These are phyloP conservation scores for Pseudopodoces humilis DNA, from an alignment of 2,113 vertebrate genomes.

Conservation along the genomic window DNA sequence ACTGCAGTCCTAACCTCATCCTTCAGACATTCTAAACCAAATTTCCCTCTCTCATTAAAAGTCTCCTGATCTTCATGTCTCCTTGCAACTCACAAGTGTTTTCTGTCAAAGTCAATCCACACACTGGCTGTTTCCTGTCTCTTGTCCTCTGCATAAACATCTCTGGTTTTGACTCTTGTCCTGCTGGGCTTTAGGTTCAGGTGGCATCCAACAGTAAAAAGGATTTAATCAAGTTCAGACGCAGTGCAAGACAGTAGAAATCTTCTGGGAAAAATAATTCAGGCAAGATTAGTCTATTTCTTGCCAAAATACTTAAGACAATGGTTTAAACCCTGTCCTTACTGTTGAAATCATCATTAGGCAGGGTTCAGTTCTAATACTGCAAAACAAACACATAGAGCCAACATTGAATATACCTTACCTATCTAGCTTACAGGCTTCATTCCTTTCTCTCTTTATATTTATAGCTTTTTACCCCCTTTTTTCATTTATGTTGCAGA, in stretches of 20 bases:
- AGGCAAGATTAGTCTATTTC: neutral
- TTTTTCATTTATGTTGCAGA: neutral
- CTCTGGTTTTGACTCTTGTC: neutral
- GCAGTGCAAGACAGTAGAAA: neutral
- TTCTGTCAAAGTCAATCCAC: neutral
- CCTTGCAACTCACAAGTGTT: neutral
- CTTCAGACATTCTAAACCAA: neutral
- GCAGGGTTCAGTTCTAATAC: neutral
- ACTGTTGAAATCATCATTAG: neutral
- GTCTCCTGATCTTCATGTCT: neutral
- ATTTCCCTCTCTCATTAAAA: neutral
- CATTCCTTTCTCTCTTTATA: neutral
- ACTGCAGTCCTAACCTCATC: neutral
- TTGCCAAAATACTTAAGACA: neutral
- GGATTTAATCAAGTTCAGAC: neutral
- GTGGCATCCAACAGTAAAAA: neutral
- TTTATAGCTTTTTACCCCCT: rapidly evolving
- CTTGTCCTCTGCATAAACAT: neutral
- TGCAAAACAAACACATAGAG: neutral
- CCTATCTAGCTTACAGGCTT: neutral
- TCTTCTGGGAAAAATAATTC: neutral
- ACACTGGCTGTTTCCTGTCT: neutral
- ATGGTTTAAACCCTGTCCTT: neutral
- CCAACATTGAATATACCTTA: neutral
- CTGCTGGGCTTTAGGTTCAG: neutral